Evolutionary conservation across 2,888 invertebrate species (phyloP).

Genomic region (Parnassius mnemosyne): DNA sequence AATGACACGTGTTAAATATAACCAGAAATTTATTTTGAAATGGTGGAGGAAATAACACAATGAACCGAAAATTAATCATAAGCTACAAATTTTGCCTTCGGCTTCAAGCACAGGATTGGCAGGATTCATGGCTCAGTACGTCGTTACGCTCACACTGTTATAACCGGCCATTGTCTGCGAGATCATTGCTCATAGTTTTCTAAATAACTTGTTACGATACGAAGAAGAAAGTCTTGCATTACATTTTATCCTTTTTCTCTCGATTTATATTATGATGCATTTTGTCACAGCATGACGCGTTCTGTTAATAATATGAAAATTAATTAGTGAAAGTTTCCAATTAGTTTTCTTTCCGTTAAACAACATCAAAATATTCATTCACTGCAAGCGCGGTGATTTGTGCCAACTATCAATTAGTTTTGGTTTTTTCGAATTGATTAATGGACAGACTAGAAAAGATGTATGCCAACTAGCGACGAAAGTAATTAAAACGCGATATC

Average conservation of each 20-base stretch:
- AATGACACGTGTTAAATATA: too few species aligned
- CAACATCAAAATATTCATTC: constrained; percentile 8
- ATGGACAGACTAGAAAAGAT: too few species aligned
- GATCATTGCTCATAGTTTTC: too few species aligned
- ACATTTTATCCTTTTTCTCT: not conserved
- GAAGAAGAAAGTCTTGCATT: not conserved
- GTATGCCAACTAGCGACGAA: too few species aligned
- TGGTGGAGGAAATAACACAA: too few species aligned
- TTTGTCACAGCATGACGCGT: too few species aligned
- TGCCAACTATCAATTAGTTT: constrained; percentile 24
- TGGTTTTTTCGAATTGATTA: constrained; percentile 1
- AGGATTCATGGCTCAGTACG: constrained; percentile 21
- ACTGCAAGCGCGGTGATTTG: constrained; percentile 10
- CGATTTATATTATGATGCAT: too few species aligned
- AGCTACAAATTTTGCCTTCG: constrained; percentile 3
- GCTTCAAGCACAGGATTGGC: constrained; percentile 14
- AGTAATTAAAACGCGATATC: too few species aligned
- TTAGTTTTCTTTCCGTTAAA: constrained; percentile 4
- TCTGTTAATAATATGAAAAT: too few species aligned
- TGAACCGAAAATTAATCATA: not conserved
- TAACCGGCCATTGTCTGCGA: not conserved
- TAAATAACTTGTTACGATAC: too few species aligned
- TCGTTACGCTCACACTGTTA: constrained; percentile 8
- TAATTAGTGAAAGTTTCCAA: not conserved
- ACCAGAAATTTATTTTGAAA: too few species aligned